These are phyloP conservation scores for Amphipoea oculea DNA, from an alignment of 2,888 invertebrate species.

Conservation along the genomic window DNA sequence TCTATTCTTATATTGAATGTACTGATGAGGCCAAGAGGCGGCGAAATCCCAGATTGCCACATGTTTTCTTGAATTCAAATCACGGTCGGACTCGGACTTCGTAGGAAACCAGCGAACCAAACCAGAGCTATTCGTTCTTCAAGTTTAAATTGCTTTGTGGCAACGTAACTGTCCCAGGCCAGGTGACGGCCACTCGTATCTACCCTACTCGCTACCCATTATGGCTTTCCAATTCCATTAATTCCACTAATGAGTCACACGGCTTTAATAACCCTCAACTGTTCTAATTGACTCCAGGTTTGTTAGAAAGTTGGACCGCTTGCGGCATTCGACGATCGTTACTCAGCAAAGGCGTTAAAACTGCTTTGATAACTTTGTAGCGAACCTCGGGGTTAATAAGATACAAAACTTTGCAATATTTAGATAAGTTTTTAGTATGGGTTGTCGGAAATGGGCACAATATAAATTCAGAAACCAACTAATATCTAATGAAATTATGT, in stretches of 20 bases:
- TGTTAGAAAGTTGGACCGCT: conserved; percentile 42
- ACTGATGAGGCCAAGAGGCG: conserved; percentile 5
- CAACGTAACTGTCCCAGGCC: conserved; percentile 26
- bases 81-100: conserved; percentile 31
- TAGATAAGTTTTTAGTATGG: conserved; percentile 1
- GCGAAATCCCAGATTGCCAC: neutral
- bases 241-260: conserved; percentile 53
- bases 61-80: conserved; percentile 48
- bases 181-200: conserved; percentile 42
- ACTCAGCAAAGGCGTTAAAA: conserved; percentile 35
- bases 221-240: conserved; percentile 56
- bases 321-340: conserved; percentile 35
- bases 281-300: conserved; percentile 54
- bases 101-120: conserved; percentile 27
- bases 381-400: conserved; percentile 35
- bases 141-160: conserved; percentile 65
- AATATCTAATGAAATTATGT: neutral
- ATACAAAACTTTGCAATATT: conserved; percentile 32
- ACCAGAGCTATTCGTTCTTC: conserved; percentile 38
- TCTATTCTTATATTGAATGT: conserved; percentile 32
- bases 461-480: neutral
- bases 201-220: conserved; percentile 35
- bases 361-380: conserved; percentile 37
- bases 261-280: conserved; percentile 48
- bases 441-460: neutral